Percentiles rank a stretch among this genome's conserved stretches.
phyloP scores from a whole-genome alignment of 2,113 vertebrate species.

The Hydrochoerus hydrochaeris region DNA sequence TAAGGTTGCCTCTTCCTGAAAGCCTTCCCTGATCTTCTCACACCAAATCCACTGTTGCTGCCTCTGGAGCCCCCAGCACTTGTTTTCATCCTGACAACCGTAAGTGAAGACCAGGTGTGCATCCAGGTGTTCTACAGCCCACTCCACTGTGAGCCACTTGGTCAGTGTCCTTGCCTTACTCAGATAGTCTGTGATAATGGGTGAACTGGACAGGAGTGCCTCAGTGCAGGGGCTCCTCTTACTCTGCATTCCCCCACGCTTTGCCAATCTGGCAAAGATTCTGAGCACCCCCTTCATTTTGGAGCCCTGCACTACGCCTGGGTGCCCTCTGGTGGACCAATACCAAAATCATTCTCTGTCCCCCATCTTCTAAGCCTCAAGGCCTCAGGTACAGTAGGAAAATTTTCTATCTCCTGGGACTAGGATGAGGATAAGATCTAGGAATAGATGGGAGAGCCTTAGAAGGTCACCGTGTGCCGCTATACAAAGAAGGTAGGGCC shows the following conservation, averaged over 20 bases:
- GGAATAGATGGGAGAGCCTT: neutral
- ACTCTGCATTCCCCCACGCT: neutral
- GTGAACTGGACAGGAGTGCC: rapidly evolving
- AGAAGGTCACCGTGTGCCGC: neutral
- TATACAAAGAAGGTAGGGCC: neutral
- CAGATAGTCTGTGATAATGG: neutral
- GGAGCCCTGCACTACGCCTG: neutral
- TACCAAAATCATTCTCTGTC: constrained; percentile 24
- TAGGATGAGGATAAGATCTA: neutral
- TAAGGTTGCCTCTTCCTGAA: constrained; percentile 33
- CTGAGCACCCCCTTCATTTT: neutral
- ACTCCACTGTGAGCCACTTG: rapidly evolving
- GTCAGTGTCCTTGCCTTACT: neutral
- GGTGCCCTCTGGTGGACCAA: constrained; percentile 53
- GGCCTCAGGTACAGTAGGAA: constrained; percentile 45
- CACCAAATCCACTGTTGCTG: neutral
- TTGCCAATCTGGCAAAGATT: neutral
- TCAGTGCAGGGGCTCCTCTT: neutral
- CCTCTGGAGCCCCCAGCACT: neutral
- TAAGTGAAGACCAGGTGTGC: neutral
- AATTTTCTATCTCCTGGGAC: neutral
- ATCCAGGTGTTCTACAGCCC: neutral
- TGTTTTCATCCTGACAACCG: neutral
- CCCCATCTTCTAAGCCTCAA: neutral
- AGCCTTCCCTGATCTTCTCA: constrained; percentile 16